Evolutionary conservation across 2,888 invertebrate genomes (phyloP).

Genomic region (Orthosia incerta): DNA sequence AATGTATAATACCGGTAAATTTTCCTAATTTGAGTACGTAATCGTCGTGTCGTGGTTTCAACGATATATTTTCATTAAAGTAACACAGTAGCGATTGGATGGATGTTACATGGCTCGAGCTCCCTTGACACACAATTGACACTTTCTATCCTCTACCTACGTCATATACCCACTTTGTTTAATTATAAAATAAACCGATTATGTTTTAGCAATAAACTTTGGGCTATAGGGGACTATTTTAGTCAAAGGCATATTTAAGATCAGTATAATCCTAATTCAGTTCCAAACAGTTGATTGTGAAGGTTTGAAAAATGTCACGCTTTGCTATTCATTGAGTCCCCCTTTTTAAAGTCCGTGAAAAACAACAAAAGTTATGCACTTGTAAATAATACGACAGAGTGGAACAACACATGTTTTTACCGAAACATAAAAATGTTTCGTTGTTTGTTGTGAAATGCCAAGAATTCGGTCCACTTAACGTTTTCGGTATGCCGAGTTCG

Average conservation of each 20-base stretch:
- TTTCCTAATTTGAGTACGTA: slow-evolving; percentile 76
- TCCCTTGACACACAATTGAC: slow-evolving; percentile 39
- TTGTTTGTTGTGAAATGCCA: slow-evolving; percentile 61
- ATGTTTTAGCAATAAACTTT: slow-evolving; percentile 2
- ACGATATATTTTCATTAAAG: slow-evolving; percentile 77
- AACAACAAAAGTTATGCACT: background rate
- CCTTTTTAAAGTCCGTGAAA: background rate
- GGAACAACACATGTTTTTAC: slow-evolving; percentile 25
- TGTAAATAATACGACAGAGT: slow-evolving; percentile 26
- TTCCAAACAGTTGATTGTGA: background rate
- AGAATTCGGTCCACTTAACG: slow-evolving; percentile 54
- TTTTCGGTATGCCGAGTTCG: slow-evolving; percentile 43
- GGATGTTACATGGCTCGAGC: background rate
- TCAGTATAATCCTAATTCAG: background rate
- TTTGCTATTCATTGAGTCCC: background rate
- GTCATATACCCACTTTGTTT: slow-evolving; percentile 24
- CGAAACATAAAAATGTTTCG: slow-evolving; percentile 33
- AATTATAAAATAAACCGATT: slow-evolving; percentile 25
- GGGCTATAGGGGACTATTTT: background rate
- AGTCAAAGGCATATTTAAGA: background rate
- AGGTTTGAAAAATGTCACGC: background rate
- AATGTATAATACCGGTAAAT: slow-evolving; percentile 75
- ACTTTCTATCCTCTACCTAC: slow-evolving; percentile 14
- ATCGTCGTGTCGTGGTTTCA: slow-evolving; percentile 72
- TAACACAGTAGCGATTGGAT: slow-evolving; percentile 53